Evolutionary conservation across 2,797 vertebrate species (phyloP).

Genomic region (Cheirogaleus major): DNA sequence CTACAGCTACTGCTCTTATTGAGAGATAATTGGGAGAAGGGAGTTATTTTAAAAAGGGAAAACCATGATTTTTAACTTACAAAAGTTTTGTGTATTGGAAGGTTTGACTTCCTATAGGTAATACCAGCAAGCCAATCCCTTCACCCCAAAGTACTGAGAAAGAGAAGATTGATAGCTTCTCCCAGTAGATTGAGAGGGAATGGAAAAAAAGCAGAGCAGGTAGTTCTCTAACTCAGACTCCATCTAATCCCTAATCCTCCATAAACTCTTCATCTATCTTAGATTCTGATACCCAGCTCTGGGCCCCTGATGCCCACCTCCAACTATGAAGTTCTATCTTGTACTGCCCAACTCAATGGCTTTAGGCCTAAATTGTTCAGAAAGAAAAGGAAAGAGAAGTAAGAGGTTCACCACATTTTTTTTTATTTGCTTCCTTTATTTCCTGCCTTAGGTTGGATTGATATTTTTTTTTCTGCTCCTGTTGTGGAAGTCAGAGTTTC

Average conservation of each 20-base stretch:
- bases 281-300: not conserved
- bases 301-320: no score
- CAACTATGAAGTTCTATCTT: not conserved
- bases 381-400: not conserved
- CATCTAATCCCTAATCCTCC: not conserved
- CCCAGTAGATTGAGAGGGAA: not conserved
- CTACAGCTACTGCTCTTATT: not conserved
- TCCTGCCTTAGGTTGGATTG: not conserved
- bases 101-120: not conserved
- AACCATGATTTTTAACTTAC: conserved; percentile 3
- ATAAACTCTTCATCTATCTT: not conserved
- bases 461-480: not conserved
- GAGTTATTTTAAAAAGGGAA: not conserved
- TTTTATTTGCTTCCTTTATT: not conserved
- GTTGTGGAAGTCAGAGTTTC: conserved; percentile 39
- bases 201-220: not conserved
- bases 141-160: not conserved
- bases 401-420: not conserved
- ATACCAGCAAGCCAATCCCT: not conserved
- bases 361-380: not conserved
- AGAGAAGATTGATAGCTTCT: not conserved
- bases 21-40: not conserved
- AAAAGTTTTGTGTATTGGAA: conserved; percentile 4
- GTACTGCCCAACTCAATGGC: not conserved
- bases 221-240: not conserved